Percentiles rank a stretch among this genome's conserved stretches.
These are phyloP conservation scores for Plecotus auritus DNA, from an alignment of 2,113 vertebrate genomes.

Conservation along the genomic window DNA sequence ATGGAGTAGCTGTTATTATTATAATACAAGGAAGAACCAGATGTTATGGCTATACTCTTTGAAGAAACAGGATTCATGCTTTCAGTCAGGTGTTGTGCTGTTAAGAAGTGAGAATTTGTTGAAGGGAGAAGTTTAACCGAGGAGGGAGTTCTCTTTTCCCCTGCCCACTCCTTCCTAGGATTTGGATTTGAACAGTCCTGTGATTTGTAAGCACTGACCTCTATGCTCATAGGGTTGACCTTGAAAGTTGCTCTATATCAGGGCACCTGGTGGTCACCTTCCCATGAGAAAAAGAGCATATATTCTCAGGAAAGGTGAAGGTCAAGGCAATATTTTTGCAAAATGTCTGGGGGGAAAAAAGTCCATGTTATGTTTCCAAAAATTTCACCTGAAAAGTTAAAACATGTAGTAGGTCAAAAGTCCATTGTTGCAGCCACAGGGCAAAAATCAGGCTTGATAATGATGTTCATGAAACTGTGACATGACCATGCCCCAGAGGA, in stretches of 20 bases:
- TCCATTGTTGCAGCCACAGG: conserved; percentile 14
- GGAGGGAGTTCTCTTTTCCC: background rate
- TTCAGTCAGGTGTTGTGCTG: background rate
- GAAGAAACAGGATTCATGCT: background rate
- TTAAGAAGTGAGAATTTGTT: background rate
- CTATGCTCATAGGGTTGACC: background rate
- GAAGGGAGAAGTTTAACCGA: background rate
- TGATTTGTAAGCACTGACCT: background rate
- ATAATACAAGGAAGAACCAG: background rate
- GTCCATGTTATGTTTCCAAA: background rate
- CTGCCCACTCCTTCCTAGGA: background rate
- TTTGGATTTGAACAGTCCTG: background rate
- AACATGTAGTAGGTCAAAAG: conserved; percentile 38
- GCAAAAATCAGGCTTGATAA: conserved; percentile 26
- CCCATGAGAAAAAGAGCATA: background rate
- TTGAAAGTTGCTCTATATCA: background rate
- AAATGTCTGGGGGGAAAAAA: background rate
- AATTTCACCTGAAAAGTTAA: conserved; percentile 24
- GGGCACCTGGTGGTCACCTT: background rate
- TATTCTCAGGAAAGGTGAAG: conserved; percentile 25
- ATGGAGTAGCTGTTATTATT: background rate
- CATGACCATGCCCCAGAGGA: conserved; percentile 31
- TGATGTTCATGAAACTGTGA: background rate
- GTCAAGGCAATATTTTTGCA: background rate
- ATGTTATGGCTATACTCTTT: background rate